Conservation (phyloP, 2,888 invertebrate species). For the Hydrotaea diabolus region DNA sequence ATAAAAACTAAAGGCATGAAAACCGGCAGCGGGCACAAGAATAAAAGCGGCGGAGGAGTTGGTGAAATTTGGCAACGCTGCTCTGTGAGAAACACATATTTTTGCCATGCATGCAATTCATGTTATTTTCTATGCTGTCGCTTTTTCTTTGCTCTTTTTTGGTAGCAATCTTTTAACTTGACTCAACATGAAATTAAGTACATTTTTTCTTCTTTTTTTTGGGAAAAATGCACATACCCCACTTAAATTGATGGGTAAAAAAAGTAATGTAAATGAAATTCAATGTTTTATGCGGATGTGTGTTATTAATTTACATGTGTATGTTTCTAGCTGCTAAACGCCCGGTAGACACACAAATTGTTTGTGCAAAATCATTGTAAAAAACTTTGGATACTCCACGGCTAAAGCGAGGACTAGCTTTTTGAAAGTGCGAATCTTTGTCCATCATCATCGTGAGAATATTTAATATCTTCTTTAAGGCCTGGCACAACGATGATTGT, state of each 20-base stretch:
- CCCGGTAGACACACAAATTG: no score
- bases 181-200: conserved; percentile 51
- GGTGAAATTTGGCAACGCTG: conserved; percentile 22
- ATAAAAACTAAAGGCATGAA: neutral
- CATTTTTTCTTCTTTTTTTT: neutral
- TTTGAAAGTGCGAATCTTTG: no score
- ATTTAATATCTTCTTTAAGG: no score
- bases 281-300: no score
- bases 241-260: neutral
- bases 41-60: neutral
- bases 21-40: neutral
- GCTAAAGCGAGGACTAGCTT: no score
- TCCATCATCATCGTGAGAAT: no score
- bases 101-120: conserved; percentile 46
- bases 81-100: conserved; percentile 5
- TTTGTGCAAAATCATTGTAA: no score
- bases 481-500: no score
- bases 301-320: no score
- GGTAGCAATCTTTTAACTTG: conserved; percentile 39
- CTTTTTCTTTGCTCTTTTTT: conserved; percentile 24
- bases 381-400: no score
- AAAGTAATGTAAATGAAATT: neutral
- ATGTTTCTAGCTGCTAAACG: no score
- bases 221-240: neutral
- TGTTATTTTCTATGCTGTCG: conserved; percentile 35